Conservation (phyloP, 2,113 vertebrate species). For the Procavia capensis region DNA sequence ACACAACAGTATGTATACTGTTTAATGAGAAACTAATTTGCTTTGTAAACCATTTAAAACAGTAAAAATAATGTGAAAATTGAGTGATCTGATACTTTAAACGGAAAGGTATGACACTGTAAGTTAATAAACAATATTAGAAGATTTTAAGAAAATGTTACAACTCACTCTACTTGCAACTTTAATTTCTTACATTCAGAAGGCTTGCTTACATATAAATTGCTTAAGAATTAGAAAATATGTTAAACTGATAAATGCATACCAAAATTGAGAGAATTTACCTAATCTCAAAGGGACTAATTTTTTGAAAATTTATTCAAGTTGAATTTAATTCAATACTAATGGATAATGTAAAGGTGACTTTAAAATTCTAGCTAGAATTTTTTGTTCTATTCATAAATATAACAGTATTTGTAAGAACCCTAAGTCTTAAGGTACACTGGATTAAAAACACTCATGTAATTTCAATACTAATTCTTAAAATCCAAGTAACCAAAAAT, state of each 20-base stretch:
- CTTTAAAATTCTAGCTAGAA: background rate
- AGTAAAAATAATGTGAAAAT: too few relatives aligned
- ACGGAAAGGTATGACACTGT: background rate
- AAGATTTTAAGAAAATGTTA: background rate
- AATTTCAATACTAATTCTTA: background rate
- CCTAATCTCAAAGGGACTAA: background rate
- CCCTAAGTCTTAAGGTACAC: background rate
- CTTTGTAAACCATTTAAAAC: too few relatives aligned
- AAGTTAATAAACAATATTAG: background rate
- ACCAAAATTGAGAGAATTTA: slow-evolving; percentile 39
- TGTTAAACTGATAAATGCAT: background rate
- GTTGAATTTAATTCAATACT: background rate
- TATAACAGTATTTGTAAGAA: background rate
- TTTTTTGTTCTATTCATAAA: too few relatives aligned
- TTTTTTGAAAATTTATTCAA: background rate
- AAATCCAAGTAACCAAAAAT: background rate
- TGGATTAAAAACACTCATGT: background rate
- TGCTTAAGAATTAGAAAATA: background rate
- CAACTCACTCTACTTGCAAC: background rate
- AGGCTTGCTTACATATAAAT: background rate
- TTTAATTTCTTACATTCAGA: background rate
- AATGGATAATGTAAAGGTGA: background rate
- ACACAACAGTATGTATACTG: too few relatives aligned
- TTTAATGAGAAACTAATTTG: too few relatives aligned
- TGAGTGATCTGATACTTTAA: background rate